Evolutionary conservation across 2,797 vertebrate species (phyloP), one percentile per base, ranked within the genome.

Genomic region (Tiaroga cobitis): DNA sequence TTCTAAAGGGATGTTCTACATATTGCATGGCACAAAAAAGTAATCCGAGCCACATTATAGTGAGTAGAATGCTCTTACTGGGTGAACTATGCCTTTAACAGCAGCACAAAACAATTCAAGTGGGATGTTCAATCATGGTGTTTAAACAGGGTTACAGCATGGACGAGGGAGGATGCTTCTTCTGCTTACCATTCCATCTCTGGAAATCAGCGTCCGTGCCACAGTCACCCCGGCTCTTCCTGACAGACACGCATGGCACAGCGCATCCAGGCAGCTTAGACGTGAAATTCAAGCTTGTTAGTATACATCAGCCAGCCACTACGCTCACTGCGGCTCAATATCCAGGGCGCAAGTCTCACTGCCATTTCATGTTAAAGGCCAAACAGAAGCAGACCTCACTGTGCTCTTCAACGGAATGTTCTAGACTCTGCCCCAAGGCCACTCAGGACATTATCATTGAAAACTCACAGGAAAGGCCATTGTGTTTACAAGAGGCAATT

Each of bases 91-190:
- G 39, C n/a, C 34, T 73, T 43, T 46, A 73, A 73, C 6, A 43
- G 68, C 26, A 82, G 39, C 21, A 82, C 11, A 26, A 78, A 56
- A 68, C 32, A 8, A 54, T 63, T 82, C 4, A 15, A 78, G 18
- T 77, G 65, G 49, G 81, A 82, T 24, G 68, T 72, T 80, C 92
- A 92, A 72, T 91, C 91, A 90, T 89, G 89, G 84, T 85, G 92
- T 92, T 92, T 92, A 90, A 93, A 91, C 90, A 86, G 88, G 90
- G 87, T 89, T 92, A 86, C 80, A 79, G 87, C 85, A 86, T 85
- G 85, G 83, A 91, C 86, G 87, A 86, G 32, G 18, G 34, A 67
- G 41, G 77, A 51, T 3, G 16, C 21, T 83, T 85, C 74, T 56
- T 54, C 41, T 72, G 46, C 54, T 74, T 84, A 29, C 70, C 65